Evolutionary conservation across 2,888 invertebrate genomes (phyloP).

Genomic region (Diabrotica balteata): DNA sequence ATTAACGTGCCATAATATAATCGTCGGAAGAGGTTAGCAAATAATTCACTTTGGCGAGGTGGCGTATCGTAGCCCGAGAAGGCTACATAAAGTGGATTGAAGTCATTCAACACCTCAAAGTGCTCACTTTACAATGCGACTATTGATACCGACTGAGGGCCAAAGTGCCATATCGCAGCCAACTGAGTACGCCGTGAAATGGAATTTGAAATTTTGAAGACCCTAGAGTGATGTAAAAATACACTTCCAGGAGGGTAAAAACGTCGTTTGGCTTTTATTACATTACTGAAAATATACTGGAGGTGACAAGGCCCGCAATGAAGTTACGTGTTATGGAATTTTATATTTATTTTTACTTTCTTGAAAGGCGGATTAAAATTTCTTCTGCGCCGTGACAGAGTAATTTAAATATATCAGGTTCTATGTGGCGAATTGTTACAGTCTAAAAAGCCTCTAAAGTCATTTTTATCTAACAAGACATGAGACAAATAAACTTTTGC

Average conservation of each 20-base stretch:
- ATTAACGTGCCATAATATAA: conserved; percentile 16
- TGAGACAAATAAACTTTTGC: too few species aligned
- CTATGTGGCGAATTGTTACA: conserved; percentile 37
- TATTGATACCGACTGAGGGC: conserved; percentile 52
- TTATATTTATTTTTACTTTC: conserved; percentile 60
- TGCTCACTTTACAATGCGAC: conserved; percentile 58
- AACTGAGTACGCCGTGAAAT: conserved; percentile 54
- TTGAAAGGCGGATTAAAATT: conserved; percentile 60
- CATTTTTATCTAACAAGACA: too few species aligned
- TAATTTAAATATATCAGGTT: conserved; percentile 58
- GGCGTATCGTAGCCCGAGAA: conserved; percentile 37
- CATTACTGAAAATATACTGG: conserved; percentile 59
- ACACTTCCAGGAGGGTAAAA: conserved; percentile 58
- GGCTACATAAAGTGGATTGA: conserved; percentile 49
- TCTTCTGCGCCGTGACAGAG: conserved; percentile 54
- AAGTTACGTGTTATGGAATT: conserved; percentile 60
- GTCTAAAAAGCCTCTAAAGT: too few species aligned
- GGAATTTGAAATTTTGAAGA: conserved; percentile 62
- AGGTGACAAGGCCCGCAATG: conserved; percentile 60
- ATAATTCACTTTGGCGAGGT: conserved; percentile 42
- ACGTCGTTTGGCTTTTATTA: conserved; percentile 60
- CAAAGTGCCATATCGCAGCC: conserved; percentile 53
- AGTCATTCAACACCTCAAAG: conserved; percentile 59
- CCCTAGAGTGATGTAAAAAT: conserved; percentile 63
- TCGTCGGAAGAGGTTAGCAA: conserved; percentile 35